phyloP scores from a whole-genome alignment of 2,797 vertebrate species.

The Acropternis orthonyx region DNA sequence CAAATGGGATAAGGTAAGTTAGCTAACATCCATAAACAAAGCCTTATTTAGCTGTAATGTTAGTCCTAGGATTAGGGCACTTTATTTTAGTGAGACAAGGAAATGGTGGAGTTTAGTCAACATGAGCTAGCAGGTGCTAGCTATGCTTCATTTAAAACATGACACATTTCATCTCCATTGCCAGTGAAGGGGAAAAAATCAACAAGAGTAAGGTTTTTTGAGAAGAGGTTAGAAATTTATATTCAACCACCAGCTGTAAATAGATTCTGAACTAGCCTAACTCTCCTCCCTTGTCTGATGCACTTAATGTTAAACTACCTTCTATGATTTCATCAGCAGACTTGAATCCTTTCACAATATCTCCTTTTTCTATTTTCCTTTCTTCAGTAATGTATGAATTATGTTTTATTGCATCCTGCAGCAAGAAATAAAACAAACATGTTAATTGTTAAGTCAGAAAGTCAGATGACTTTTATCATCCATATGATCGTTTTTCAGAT shows the following conservation, averaged over 20 bases:
- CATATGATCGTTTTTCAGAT: not conserved
- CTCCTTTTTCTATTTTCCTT: slow-evolving; percentile 67
- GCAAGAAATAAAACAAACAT: not conserved
- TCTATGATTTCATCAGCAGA: slow-evolving; percentile 62
- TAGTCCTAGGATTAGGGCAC: not conserved
- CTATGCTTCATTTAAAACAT: not conserved
- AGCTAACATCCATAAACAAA: not conserved
- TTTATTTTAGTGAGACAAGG: not conserved
- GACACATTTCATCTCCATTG: not conserved
- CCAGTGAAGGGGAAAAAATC: not conserved
- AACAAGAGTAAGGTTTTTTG: not conserved
- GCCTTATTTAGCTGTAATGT: not conserved
- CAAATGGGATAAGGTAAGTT: not conserved
- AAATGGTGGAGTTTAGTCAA: not conserved
- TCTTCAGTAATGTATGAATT: slow-evolving; percentile 61
- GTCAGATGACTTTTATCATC: not conserved
- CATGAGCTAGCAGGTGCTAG: not conserved
- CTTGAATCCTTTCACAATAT: slow-evolving; percentile 60
- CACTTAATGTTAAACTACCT: slow-evolving; percentile 38
- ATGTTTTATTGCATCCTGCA: slow-evolving; percentile 66
- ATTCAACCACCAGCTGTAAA: not conserved
- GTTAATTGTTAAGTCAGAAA: not conserved
- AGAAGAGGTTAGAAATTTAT: not conserved
- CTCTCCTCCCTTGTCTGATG: not conserved
- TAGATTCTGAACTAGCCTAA: not conserved